Evolutionary conservation across 1,140 invertebrate species (phyloP).

Genomic region (Ladona fulva): DNA sequence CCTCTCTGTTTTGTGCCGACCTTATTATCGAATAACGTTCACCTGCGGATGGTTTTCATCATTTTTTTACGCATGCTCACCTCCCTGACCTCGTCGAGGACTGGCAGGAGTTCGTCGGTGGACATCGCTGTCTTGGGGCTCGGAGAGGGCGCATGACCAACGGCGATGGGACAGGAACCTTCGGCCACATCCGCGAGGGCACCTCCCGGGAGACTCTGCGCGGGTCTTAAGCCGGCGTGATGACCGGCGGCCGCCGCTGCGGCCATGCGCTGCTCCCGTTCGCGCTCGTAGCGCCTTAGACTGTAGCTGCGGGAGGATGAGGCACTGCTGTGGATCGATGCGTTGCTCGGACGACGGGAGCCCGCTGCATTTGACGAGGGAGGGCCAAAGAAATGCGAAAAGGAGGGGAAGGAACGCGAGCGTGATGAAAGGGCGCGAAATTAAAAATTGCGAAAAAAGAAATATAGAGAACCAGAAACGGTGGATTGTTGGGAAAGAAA

Average conservation of each 20-base stretch:
- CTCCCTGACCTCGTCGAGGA: background rate
- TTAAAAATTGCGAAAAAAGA: background rate
- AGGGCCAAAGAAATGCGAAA: background rate
- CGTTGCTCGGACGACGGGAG: constrained; percentile 4
- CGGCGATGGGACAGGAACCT: background rate
- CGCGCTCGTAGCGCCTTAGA: background rate
- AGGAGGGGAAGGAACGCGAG: background rate
- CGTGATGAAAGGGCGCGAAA: background rate
- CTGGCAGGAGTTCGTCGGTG: background rate
- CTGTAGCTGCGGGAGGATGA: constrained; percentile 6
- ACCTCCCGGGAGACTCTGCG: background rate
- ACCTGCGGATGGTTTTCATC: background rate
- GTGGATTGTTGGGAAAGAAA: background rate
- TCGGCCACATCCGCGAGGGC: background rate
- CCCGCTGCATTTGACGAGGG: background rate
- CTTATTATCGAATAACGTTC: too few species aligned
- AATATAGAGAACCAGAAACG: background rate
- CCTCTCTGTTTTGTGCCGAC: too few species aligned
- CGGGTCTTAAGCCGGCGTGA: background rate
- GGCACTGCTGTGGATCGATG: constrained; percentile 6
- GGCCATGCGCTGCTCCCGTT: background rate
- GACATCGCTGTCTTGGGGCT: background rate
- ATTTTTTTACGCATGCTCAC: background rate
- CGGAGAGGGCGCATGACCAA: background rate
- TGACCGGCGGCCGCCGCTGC: background rate